Evolutionary conservation across 2,113 vertebrate genomes (phyloP).

Genomic region (Tragulus kanchil): DNA sequence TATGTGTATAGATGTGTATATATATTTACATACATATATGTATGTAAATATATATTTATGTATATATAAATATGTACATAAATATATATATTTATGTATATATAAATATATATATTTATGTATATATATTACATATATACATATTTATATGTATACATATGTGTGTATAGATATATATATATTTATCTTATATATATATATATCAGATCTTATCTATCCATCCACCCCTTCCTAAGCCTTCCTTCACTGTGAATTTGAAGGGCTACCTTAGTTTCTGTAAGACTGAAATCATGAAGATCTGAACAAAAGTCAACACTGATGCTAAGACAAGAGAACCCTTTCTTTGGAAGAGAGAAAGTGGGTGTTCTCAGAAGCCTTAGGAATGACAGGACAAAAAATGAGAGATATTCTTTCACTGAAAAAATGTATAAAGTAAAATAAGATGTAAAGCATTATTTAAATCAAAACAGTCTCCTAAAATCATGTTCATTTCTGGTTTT

Average conservation of each 20-base stretch:
- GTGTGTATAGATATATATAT: too few relatives aligned
- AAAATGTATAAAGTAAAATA: background rate
- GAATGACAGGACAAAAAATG: background rate
- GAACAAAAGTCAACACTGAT: rapidly evolving
- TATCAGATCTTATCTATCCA: background rate
- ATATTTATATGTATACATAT: too few relatives aligned
- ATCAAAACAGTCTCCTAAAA: conserved; percentile 28
- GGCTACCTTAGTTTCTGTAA: background rate
- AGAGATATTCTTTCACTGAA: background rate
- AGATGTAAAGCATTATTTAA: conserved; percentile 9
- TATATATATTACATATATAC: too few relatives aligned
- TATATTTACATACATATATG: too few relatives aligned
- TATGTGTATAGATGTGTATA: too few relatives aligned
- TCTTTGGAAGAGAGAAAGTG: background rate
- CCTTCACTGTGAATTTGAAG: too few relatives aligned
- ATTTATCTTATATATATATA: background rate
- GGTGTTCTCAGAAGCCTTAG: background rate
- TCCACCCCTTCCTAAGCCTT: background rate
- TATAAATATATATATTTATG: too few relatives aligned
- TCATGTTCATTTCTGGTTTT: background rate
- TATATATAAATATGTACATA: too few relatives aligned
- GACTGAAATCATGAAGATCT: background rate
- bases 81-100: too few relatives aligned
- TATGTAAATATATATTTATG: too few relatives aligned
- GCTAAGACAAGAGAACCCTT: background rate